Evolutionary conservation across 2,113 vertebrate genomes (phyloP).

Genomic region (Pedionomus torquatus): DNA sequence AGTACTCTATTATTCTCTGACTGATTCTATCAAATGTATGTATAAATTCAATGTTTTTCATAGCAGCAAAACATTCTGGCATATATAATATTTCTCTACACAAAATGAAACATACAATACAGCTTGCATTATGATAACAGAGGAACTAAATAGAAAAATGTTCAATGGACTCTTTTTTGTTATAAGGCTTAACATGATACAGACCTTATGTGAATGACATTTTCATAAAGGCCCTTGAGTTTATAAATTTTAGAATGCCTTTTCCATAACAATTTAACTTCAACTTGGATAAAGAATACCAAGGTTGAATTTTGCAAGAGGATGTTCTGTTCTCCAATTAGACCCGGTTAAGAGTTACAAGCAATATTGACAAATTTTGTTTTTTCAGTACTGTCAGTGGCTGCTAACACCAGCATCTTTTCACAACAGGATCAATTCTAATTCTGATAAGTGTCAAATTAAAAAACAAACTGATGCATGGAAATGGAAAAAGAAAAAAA

Average conservation of each 20-base stretch:
- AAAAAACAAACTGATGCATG: neutral
- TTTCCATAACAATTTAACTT: neutral
- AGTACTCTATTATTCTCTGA: neutral
- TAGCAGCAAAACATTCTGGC: neutral
- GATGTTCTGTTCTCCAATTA: neutral
- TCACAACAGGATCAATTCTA: slow-evolving; percentile 11
- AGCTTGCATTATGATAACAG: neutral
- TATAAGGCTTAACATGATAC: neutral
- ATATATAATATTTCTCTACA: neutral
- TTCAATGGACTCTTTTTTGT: neutral
- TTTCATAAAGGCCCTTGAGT: neutral
- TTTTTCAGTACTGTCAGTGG: neutral
- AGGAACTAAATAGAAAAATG: neutral
- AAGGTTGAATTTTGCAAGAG: neutral
- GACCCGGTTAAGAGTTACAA: neutral
- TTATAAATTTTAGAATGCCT: neutral
- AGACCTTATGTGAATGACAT: neutral
- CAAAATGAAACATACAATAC: neutral
- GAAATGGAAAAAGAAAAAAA: neutral
- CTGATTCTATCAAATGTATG: neutral
- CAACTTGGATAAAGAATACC: neutral
- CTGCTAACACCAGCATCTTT: neutral
- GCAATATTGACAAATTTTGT: neutral
- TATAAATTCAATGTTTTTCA: neutral
- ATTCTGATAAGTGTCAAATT: neutral